A percentile compares a stretch with the other conserved stretches of the same genome.
Conservation (phyloP, 1,140 invertebrate genomes). For the Drosophila pallidifrons region DNA sequence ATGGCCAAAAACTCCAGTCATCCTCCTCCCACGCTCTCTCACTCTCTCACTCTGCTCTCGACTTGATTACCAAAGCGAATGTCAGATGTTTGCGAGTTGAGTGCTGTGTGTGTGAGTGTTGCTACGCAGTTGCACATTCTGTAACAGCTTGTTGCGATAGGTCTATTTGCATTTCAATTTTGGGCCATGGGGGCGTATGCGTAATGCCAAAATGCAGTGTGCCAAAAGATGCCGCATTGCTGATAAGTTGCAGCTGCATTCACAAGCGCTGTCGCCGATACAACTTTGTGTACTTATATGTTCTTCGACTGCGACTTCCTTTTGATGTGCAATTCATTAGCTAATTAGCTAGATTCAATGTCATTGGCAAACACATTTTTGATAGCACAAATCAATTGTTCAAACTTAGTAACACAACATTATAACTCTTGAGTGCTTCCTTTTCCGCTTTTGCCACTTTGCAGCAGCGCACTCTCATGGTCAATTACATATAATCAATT, state of each 20-base stretch:
- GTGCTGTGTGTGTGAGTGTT: background rate
- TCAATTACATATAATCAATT: background rate
- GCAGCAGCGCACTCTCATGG: background rate
- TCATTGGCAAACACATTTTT: background rate
- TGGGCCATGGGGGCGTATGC: conserved; percentile 14
- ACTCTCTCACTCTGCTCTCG: background rate
- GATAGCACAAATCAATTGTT: conserved; percentile 4
- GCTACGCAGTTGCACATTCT: no score
- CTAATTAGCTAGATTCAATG: conserved; percentile 18
- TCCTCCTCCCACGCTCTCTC: background rate
- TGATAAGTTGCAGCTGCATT: conserved; percentile 5
- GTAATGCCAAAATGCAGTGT: conserved; percentile 3
- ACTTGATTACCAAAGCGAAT: background rate
- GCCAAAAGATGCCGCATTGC: background rate
- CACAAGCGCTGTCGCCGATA: no score
- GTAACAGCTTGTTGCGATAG: background rate
- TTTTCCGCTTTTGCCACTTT: no score
- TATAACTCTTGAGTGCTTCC: background rate
- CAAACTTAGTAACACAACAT: background rate
- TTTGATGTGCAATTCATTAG: conserved; percentile 18
- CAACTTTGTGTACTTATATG: no score
- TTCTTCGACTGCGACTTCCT: background rate
- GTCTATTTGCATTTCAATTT: conserved; percentile 11
- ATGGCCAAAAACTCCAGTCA: background rate
- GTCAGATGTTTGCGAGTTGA: background rate